These are phyloP conservation scores for Thyatira batis DNA, from an alignment of 2,888 invertebrate genomes.

Conservation along the genomic window DNA sequence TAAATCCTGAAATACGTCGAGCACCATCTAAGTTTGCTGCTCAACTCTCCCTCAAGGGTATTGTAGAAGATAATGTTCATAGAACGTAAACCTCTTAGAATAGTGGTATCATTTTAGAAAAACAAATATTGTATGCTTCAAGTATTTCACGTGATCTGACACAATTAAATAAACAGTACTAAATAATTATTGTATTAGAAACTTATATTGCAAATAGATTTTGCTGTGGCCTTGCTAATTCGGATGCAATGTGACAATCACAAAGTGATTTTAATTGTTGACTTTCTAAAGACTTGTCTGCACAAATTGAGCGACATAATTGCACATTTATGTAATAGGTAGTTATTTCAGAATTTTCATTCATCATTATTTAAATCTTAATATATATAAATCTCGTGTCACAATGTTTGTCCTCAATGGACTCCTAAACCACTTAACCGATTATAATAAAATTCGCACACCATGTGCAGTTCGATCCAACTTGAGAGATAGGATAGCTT, in stretches of 20 bases:
- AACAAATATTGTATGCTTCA: background rate
- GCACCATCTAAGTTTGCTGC: constrained; percentile 38
- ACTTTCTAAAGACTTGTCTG: background rate
- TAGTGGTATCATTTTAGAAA: background rate
- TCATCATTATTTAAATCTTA: too few relatives aligned
- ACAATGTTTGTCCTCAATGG: too few relatives aligned
- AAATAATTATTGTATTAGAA: background rate
- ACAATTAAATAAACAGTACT: background rate
- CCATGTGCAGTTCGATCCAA: too few relatives aligned
- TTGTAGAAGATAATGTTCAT: constrained; percentile 27
- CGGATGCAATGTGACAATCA: background rate
- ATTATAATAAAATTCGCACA: too few relatives aligned
- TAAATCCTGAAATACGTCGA: constrained; percentile 37
- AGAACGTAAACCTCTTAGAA: constrained; percentile 2
- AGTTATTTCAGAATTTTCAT: too few relatives aligned
- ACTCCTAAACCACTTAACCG: too few relatives aligned
- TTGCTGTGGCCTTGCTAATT: background rate
- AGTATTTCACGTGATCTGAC: background rate
- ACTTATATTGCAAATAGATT: background rate
- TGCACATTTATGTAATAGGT: too few relatives aligned
- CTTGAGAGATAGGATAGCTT: too few relatives aligned
- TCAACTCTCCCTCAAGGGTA: constrained; percentile 26
- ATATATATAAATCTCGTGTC: too few relatives aligned
- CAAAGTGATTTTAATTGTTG: background rate
- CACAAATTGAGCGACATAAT: too few relatives aligned